Conservation (phyloP, 2,797 vertebrate species). For the Mus minutoides region DNA sequence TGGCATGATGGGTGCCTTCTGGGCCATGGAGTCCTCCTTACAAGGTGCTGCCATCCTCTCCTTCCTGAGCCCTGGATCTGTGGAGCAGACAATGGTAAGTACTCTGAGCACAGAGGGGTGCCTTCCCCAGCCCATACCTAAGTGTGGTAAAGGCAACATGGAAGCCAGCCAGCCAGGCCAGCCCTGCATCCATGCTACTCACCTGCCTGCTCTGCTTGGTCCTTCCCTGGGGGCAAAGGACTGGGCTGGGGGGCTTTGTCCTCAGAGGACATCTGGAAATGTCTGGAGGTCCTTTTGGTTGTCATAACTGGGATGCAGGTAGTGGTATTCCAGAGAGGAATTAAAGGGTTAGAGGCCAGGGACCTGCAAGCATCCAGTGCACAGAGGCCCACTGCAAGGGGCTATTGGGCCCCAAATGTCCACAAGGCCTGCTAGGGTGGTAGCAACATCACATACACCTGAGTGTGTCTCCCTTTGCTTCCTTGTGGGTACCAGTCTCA, state of each 20-base stretch:
- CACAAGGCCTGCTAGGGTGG: background rate
- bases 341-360: background rate
- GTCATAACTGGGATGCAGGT: background rate
- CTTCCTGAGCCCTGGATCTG: constrained; percentile 30
- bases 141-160: background rate
- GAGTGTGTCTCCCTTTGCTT: background rate
- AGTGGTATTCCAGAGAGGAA: background rate
- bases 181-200: rapidly evolving
- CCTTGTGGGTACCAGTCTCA: background rate
- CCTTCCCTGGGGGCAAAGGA: background rate
- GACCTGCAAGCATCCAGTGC: no score
- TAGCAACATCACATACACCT: background rate
- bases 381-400: rapidly evolving
- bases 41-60: background rate
- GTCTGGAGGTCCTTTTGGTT: background rate
- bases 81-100: background rate
- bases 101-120: background rate
- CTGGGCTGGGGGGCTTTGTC: background rate
- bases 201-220: background rate
- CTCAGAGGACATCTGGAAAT: background rate
- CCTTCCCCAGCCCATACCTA: background rate
- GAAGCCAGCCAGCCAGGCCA: background rate
- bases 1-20: background rate
- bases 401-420: background rate
- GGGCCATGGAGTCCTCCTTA: background rate